phyloP scores from a whole-genome alignment of 2,797 vertebrate genomes.

The Sphenopsis melanotis region DNA sequence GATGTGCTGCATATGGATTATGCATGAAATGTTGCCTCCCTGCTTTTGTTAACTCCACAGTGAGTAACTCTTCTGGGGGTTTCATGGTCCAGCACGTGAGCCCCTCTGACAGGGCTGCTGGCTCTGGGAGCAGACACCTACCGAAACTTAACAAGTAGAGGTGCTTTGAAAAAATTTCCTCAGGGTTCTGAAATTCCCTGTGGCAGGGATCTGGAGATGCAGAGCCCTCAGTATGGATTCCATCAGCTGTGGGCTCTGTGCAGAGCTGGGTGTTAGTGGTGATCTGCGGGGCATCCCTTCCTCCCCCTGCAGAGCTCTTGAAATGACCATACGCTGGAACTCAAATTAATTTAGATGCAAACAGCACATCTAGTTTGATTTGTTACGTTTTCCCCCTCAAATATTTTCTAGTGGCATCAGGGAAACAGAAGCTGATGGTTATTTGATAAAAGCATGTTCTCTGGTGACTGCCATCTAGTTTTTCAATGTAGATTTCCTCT shows the following conservation, averaged over 20 bases:
- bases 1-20: not conserved
- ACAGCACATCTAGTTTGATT: not conserved
- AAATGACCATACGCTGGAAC: not conserved
- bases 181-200: not conserved
- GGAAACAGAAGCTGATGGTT: not conserved
- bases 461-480: not conserved
- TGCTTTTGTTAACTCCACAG: not conserved
- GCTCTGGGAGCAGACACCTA: accelerated
- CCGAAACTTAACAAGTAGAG: not conserved
- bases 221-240: not conserved
- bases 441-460: not conserved
- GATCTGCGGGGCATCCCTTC: too few relatives aligned
- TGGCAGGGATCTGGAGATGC: not conserved
- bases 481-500: not conserved
- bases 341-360: not conserved
- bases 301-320: not conserved
- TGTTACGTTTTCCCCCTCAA: not conserved
- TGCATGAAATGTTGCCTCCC: not conserved
- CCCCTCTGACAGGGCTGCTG: not conserved
- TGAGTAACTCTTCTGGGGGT: not conserved
- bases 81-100: not conserved
- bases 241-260: not conserved
- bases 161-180: accelerated
- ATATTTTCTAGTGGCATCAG: not conserved
- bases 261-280: accelerated